These are phyloP conservation scores for Periophthalmodon schlosseri DNA, from an alignment of 2,113 vertebrate genomes.

Conservation along the genomic window DNA sequence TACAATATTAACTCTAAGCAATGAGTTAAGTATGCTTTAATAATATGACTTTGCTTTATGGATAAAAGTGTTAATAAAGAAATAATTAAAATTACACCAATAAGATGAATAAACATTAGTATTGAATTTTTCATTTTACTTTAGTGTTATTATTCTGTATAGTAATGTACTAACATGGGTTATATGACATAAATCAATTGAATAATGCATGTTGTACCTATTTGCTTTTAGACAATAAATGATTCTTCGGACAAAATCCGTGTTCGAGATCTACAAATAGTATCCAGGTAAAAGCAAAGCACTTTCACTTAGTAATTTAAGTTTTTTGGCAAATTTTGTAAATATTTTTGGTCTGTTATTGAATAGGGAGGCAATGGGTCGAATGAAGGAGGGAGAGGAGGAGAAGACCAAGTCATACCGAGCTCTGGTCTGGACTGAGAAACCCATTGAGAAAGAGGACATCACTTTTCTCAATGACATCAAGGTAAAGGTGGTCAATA, in stretches of 20 bases:
- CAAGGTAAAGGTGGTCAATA: conserved; percentile 58
- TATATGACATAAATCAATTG: neutral
- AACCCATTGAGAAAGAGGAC: conserved; percentile 81
- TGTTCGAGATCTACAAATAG: conserved; percentile 94
- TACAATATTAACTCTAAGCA: too few species aligned
- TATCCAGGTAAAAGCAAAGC: conserved; percentile 81
- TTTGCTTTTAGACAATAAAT: conserved; percentile 85
- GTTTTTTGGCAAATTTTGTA: neutral
- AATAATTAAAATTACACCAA: too few species aligned
- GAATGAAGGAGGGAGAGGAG: conserved; percentile 97
- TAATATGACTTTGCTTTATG: too few species aligned
- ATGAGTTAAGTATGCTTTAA: too few species aligned
- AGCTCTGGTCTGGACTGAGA: conserved; percentile 92
- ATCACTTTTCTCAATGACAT: conserved; percentile 84
- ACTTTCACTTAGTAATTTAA: neutral
- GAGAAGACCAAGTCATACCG: conserved; percentile 96
- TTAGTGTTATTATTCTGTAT: too few species aligned
- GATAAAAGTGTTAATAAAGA: too few species aligned
- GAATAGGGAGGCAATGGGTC: conserved; percentile 88
- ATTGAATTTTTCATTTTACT: too few species aligned
- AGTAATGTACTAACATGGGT: too few species aligned
- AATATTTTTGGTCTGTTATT: conserved; percentile 25
- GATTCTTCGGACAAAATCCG: conserved; percentile 90
- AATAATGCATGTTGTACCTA: neutral
- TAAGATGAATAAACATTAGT: too few species aligned